Percentiles rank a stretch among this genome's conserved stretches.
These are phyloP conservation scores for Drosophila tani DNA, from an alignment of 1,140 invertebrate genomes.

Conservation along the genomic window DNA sequence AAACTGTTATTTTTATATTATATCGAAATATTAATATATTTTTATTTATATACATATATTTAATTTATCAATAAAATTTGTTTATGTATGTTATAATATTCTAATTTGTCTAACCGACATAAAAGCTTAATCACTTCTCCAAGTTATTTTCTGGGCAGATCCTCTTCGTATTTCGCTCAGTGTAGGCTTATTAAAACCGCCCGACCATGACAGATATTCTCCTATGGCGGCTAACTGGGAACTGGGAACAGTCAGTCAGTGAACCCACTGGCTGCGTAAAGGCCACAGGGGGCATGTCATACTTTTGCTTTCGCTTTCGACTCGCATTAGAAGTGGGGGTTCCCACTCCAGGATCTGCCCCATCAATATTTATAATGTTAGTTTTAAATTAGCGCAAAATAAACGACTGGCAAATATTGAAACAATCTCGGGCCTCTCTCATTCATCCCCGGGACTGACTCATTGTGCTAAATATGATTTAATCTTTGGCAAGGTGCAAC, in stretches of 20 bases:
- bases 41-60: too few species aligned
- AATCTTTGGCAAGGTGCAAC: slow-evolving; percentile 39
- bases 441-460: slow-evolving; percentile 9
- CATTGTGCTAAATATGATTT: slow-evolving; percentile 57
- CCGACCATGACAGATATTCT: slow-evolving; percentile 22
- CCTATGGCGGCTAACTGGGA: slow-evolving; percentile 1
- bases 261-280: slow-evolving; percentile 51
- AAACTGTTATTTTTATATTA: too few species aligned
- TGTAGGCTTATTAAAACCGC: slow-evolving; percentile 72
- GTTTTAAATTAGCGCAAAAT: slow-evolving; percentile 79
- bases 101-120: too few species aligned
- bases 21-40: too few species aligned
- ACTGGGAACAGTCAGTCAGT: slow-evolving; percentile 46
- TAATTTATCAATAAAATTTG: too few species aligned
- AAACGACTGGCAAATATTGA: slow-evolving; percentile 71
- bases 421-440: slow-evolving; percentile 50
- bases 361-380: slow-evolving; percentile 82
- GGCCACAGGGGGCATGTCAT: slow-evolving; percentile 77
- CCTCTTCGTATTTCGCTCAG: background rate
- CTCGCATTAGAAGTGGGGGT: slow-evolving; percentile 20
- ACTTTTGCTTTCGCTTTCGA: slow-evolving; percentile 76
- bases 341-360: background rate
- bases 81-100: too few species aligned
- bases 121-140: too few species aligned
- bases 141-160: background rate